Conservation (phyloP, 2,113 vertebrate genomes). For the Salvelinus sp. region DNA sequence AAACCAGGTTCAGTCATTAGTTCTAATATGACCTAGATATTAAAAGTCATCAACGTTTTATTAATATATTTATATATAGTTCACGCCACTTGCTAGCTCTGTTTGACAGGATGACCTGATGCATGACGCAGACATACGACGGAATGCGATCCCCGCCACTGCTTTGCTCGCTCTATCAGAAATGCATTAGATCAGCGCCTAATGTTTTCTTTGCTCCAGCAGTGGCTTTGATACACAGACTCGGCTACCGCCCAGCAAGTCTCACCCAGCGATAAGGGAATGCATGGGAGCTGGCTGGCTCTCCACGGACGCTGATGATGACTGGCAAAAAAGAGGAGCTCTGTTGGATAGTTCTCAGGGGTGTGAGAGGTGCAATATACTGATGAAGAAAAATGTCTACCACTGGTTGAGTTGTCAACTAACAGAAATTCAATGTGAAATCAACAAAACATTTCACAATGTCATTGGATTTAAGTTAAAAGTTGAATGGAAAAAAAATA, state of each 20-base stretch:
- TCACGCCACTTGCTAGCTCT: not conserved
- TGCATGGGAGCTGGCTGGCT: not conserved
- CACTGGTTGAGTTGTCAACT: too few species aligned
- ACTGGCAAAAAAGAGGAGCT: not conserved
- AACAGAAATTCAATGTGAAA: too few species aligned
- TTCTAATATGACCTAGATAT: not conserved
- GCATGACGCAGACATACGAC: not conserved
- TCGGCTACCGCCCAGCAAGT: conserved; percentile 7
- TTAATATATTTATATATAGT: not conserved
- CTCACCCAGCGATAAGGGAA: conserved; percentile 17
- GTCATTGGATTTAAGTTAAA: too few species aligned
- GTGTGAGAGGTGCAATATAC: too few species aligned
- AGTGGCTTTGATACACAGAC: not conserved
- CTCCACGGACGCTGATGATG: not conserved
- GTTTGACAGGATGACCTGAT: conserved; percentile 7
- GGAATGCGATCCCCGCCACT: not conserved
- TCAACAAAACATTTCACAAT: too few species aligned
- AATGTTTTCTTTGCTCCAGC: conserved; percentile 4
- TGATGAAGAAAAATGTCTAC: too few species aligned
- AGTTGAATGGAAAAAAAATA: too few species aligned
- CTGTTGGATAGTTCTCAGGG: too few species aligned
- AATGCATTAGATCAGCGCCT: conserved; percentile 21
- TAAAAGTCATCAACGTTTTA: not conserved
- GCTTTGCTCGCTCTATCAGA: conserved; percentile 12
- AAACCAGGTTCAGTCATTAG: not conserved